Evolutionary conservation across 2,113 vertebrate species (phyloP).

Genomic region (Xiphias gladius): DNA sequence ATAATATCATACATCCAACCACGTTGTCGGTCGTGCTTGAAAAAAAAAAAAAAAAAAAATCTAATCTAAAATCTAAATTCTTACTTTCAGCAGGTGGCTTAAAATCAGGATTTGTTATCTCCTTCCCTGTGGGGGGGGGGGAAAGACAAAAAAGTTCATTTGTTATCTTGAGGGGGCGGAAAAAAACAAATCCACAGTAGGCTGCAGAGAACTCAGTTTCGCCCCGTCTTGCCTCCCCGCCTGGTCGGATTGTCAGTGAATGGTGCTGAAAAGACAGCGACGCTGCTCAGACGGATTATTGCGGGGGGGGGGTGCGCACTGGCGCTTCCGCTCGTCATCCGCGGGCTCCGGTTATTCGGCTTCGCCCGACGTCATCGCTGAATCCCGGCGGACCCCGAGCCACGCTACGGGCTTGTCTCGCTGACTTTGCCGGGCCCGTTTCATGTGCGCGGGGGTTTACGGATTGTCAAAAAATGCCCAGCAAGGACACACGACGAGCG

Average conservation of each 20-base stretch:
- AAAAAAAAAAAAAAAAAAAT: neutral
- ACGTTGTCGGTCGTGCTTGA: slow-evolving; percentile 42
- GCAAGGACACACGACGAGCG: neutral
- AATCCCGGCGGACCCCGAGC: slow-evolving; percentile 47
- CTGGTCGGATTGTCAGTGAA: slow-evolving; percentile 64
- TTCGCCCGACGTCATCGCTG: slow-evolving; percentile 76
- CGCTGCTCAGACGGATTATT: slow-evolving; percentile 75
- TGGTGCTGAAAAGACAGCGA: slow-evolving; percentile 80
- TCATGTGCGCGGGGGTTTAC: slow-evolving; percentile 2
- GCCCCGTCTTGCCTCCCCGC: slow-evolving; percentile 53
- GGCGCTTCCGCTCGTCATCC: slow-evolving; percentile 73
- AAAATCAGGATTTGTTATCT: slow-evolving; percentile 13
- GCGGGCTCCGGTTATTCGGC: slow-evolving; percentile 72
- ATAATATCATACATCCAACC: slow-evolving; percentile 50
- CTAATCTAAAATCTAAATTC: slow-evolving; percentile 33
- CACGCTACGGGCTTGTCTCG: slow-evolving; percentile 32
- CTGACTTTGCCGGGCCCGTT: slow-evolving; percentile 31
- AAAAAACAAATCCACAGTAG: slow-evolving; percentile 30
- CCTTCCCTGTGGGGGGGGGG: too few species aligned
- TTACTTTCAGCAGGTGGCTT: slow-evolving; percentile 28
- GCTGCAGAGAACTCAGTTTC: slow-evolving; percentile 37
- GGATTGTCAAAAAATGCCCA: slow-evolving; percentile 7
- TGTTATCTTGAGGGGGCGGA: neutral
- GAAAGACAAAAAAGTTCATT: neutral
- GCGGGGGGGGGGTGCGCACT: slow-evolving; percentile 77